Evolutionary conservation across 2,888 invertebrate species (phyloP).

Genomic region (Caenorhabditis sp.): DNA sequence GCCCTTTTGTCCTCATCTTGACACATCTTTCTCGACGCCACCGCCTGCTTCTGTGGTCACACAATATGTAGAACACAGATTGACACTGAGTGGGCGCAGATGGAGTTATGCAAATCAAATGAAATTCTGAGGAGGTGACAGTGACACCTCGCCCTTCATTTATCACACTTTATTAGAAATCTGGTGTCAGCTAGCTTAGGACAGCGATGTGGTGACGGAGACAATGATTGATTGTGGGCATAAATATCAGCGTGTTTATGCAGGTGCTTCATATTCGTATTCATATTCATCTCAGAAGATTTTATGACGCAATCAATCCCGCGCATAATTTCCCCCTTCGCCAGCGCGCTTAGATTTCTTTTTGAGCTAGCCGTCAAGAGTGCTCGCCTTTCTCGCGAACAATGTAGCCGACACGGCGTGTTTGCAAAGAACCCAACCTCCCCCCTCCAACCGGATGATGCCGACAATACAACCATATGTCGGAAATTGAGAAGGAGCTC

Average conservation of each 20-base stretch:
- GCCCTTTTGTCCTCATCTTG: slow-evolving; percentile 15
- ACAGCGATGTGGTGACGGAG: slow-evolving; percentile 7
- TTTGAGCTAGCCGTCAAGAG: slow-evolving; percentile 38
- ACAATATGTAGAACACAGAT: slow-evolving; percentile 9
- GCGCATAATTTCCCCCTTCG: slow-evolving; percentile 12
- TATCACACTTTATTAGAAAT: slow-evolving; percentile 51
- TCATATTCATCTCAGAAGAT: no score
- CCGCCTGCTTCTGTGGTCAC: not conserved
- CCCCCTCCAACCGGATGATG: slow-evolving; percentile 45
- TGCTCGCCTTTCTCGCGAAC: slow-evolving; percentile 8
- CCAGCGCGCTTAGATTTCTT: not conserved
- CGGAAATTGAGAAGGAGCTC: slow-evolving; percentile 22
- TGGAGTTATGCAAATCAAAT: slow-evolving; percentile 20
- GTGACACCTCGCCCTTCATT: slow-evolving; percentile 9
- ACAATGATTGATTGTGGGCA: slow-evolving; percentile 18
- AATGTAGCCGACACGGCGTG: slow-evolving; percentile 23
- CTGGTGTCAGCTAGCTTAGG: slow-evolving; percentile 24
- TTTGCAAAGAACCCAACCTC: slow-evolving; percentile 20
- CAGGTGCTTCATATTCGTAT: slow-evolving; percentile 21
- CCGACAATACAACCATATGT: slow-evolving; percentile 33
- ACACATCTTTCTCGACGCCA: slow-evolving; percentile 33
- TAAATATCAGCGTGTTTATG: not conserved
- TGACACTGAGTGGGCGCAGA: slow-evolving; percentile 8
- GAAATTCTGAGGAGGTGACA: not conserved
- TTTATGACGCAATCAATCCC: slow-evolving; percentile 35